Evolutionary conservation across 2,797 vertebrate species (phyloP), one percentile per base, ranked within the genome.

Genomic region (Sandelia bainsii): DNA sequence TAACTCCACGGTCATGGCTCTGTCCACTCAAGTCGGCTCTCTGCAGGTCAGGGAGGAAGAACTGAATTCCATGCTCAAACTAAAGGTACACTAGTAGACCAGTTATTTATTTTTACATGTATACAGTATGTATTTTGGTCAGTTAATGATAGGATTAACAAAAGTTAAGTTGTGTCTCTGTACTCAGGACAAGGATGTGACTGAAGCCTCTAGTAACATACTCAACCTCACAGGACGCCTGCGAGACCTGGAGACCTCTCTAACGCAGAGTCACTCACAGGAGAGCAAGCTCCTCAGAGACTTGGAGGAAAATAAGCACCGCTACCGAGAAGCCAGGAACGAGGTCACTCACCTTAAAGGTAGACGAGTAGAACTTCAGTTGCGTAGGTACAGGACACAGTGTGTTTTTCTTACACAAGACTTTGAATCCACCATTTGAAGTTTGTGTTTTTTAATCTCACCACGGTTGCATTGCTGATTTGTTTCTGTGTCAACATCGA

Each of bases 11-110:
- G 59, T 97, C 62, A 82, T 92, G 85, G 92, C 95, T 34, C 92
- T 97, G 72, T 96, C 96, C 62, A 87, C 91, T 69, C 96, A 95
- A 69, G 88, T 95, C 49, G 95, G 96, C 39, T 95, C 95, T 51
- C 86, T 97, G 75, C 95, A 97, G 82, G 97, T 94, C 0, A 95
- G 94, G 19, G 96, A 97, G 65, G 95, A 96, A 84, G 95, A 97
- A 45, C 94, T 97, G 34, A 91, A 95, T 20, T 93, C 95, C 0
- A 93, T 95, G 94, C 95, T 98, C 52, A 95, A 93, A 81, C 91
- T 96, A 14, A 98, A 98, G 96, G 97, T 97, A 58, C 34, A 4
- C 2, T 0, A 14, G 12, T 0, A 8, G 5, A 23, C 16, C 11
- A 3, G 13, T 8, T 14, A 10, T 23, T 17, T 25, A 0, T 56